Evolutionary conservation across 2,797 vertebrate species (phyloP).

Genomic region (Hydrolagus colliei): DNA sequence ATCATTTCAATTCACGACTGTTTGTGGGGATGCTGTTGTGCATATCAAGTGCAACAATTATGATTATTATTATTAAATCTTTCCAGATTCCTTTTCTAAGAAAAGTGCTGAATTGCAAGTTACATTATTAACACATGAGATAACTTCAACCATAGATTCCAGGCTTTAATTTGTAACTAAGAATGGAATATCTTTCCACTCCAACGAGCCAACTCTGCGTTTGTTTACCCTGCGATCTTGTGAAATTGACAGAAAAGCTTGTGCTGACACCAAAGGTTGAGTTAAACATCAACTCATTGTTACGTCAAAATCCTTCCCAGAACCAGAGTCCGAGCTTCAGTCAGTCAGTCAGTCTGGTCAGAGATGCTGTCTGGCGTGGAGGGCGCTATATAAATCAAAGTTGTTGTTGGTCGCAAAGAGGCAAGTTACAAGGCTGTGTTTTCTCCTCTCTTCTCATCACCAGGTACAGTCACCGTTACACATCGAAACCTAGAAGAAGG

Average conservation of each 20-base stretch:
- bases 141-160: too few species aligned
- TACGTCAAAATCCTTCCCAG: not conserved
- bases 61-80: not conserved
- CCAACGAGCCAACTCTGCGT: too few species aligned
- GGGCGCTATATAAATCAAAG: too few species aligned
- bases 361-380: too few species aligned
- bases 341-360: not conserved
- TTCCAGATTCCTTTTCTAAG: not conserved
- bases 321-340: too few species aligned
- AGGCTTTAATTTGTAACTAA: not conserved
- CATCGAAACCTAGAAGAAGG: too few species aligned
- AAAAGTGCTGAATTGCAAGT: conserved; percentile 5
- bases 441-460: not conserved
- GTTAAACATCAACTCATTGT: not conserved
- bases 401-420: too few species aligned
- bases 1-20: too few species aligned
- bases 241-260: not conserved
- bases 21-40: too few species aligned
- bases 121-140: not conserved
- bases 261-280: not conserved
- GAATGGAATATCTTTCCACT: not conserved
- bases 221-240: not conserved
- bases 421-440: too few species aligned
- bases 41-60: too few species aligned
- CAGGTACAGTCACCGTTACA: not conserved